phyloP scores from a whole-genome alignment of 2,113 vertebrate species.

The Edolisoma coerulescens region DNA sequence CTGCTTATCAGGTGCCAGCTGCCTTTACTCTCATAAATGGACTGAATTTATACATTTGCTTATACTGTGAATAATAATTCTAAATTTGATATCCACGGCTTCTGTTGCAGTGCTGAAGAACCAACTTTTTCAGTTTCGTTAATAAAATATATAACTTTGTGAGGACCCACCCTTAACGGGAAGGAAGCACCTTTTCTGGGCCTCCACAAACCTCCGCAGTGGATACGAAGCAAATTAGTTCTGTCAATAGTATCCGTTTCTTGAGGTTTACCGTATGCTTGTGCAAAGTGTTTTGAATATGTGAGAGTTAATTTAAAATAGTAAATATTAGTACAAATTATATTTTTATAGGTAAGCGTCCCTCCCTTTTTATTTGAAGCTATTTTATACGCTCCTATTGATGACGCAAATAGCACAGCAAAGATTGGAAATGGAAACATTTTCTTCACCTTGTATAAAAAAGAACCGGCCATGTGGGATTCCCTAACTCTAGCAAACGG shows the following conservation, averaged over 20 bases:
- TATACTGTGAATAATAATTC: background rate
- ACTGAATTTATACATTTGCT: background rate
- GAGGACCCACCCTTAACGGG: accelerated
- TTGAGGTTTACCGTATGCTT: background rate
- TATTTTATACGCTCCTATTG: constrained; percentile 80
- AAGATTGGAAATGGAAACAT: constrained; percentile 81
- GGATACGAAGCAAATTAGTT: background rate
- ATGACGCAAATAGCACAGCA: constrained; percentile 82
- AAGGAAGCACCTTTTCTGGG: background rate
- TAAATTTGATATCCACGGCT: background rate
- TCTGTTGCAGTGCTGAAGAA: background rate
- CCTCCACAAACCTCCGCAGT: background rate
- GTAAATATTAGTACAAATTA: background rate
- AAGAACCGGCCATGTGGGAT: constrained; percentile 78
- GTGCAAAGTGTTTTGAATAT: background rate
- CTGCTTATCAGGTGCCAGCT: background rate
- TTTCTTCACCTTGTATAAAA: constrained; percentile 85
- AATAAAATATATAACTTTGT: background rate
- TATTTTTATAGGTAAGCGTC: constrained; percentile 79
- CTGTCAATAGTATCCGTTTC: background rate
- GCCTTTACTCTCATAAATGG: background rate
- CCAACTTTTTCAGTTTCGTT: background rate
- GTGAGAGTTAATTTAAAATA: background rate
- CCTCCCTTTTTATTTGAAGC: constrained; percentile 90
- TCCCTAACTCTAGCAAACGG: constrained; percentile 70